Percentiles rank a stretch among this genome's conserved stretches.
Conservation (phyloP, 2,888 invertebrate species). For the Diarsia brunnea region DNA sequence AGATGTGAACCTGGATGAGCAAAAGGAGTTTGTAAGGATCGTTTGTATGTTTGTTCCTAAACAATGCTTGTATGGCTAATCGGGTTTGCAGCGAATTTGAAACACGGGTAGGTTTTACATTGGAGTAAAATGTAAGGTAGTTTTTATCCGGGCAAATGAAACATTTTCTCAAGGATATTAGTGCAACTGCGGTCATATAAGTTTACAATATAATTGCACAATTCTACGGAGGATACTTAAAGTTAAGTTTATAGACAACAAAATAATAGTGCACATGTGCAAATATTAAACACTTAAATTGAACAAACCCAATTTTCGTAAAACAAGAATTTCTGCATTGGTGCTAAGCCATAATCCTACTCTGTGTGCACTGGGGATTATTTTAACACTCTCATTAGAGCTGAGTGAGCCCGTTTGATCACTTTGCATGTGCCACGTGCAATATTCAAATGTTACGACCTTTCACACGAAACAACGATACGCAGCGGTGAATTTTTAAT, state of each 20-base stretch:
- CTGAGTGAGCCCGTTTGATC: slow-evolving; percentile 56
- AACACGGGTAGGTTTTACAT: not conserved
- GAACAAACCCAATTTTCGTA: slow-evolving; percentile 41
- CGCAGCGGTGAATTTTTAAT: slow-evolving; percentile 10
- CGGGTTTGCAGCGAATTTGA: not conserved
- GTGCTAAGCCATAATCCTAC: slow-evolving; percentile 23
- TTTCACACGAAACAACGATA: slow-evolving; percentile 36
- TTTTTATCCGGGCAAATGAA: not conserved
- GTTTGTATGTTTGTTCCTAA: not conserved
- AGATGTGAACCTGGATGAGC: too few species aligned
- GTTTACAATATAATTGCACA: not conserved
- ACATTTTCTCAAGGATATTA: not conserved
- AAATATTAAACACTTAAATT: slow-evolving; percentile 32
- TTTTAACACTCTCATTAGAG: slow-evolving; percentile 64
- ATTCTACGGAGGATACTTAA: slow-evolving; percentile 17
- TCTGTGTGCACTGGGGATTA: slow-evolving; percentile 37
- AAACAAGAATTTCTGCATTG: slow-evolving; percentile 36
- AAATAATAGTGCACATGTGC: slow-evolving; percentile 33
- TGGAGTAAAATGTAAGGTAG: not conserved
- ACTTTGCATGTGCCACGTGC: slow-evolving; percentile 64
- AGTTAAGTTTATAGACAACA: slow-evolving; percentile 3
- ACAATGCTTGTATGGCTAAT: not conserved
- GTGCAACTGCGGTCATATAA: too few species aligned
- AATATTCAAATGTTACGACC: slow-evolving; percentile 37
- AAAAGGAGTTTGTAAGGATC: too few species aligned